Evolutionary conservation across 2,888 invertebrate genomes (phyloP).

Genomic region (Diaprepes abbreviatus): DNA sequence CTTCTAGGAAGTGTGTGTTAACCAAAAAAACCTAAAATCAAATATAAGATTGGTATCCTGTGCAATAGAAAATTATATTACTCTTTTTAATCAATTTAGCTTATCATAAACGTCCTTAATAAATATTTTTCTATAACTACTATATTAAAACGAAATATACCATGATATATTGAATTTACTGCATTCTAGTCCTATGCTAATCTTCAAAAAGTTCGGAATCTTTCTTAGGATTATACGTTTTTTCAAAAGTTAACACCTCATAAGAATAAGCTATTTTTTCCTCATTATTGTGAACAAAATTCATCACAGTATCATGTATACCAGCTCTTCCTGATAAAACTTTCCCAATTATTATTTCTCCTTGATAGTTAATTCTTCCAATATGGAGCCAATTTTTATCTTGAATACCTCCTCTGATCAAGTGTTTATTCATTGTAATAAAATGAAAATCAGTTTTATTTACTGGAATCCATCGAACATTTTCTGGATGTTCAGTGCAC

Average conservation of each 20-base stretch:
- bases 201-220: not conserved
- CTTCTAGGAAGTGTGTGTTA: no score
- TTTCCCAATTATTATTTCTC: constrained; percentile 49
- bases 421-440: constrained; percentile 45
- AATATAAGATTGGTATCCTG: no score
- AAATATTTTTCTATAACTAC: no score
- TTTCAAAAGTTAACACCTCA: constrained; percentile 43
- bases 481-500: constrained; percentile 42
- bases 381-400: constrained; percentile 46
- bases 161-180: no score
- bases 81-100: no score
- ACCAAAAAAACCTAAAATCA: no score
- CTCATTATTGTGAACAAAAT: constrained; percentile 37
- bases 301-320: constrained; percentile 38
- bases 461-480: constrained; percentile 44
- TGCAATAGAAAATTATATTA: no score
- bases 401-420: constrained; percentile 50
- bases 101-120: no score
- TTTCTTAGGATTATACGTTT: not conserved
- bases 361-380: constrained; percentile 50
- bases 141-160: not conserved
- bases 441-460: constrained; percentile 49
- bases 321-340: constrained; percentile 31
- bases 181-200: no score
- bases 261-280: constrained; percentile 40